Conservation (phyloP, 2,888 invertebrate species). For the Dexiosoma caninum region DNA sequence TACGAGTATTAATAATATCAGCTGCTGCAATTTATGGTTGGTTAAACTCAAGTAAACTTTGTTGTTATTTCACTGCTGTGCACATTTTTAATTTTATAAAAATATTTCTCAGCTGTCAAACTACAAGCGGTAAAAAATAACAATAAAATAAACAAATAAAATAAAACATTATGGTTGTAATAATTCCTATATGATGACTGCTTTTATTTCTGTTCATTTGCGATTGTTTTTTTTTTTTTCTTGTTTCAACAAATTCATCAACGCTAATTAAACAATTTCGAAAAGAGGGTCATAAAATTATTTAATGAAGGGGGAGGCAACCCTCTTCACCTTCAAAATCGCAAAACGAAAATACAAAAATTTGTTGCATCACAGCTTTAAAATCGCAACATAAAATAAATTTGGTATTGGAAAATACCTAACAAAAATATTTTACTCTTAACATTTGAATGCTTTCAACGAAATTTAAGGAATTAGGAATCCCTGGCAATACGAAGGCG, state of each 20-base stretch:
- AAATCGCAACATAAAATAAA: background rate
- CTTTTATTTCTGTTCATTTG: constrained; percentile 19
- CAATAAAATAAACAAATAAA: constrained; percentile 8
- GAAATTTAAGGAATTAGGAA: too few relatives aligned
- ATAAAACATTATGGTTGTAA: background rate
- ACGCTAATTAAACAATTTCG: constrained; percentile 26
- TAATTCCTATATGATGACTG: background rate
- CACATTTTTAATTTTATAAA: background rate
- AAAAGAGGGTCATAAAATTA: constrained; percentile 3
- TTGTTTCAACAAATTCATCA: constrained; percentile 22
- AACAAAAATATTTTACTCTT: too few relatives aligned
- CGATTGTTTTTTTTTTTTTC: constrained; percentile 29
- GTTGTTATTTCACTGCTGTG: background rate
- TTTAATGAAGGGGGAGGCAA: background rate
- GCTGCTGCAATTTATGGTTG: constrained; percentile 27
- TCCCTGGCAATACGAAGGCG: too few relatives aligned
- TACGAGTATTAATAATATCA: background rate
- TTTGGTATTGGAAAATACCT: too few relatives aligned
- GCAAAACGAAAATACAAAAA: background rate
- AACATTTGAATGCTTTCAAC: too few relatives aligned
- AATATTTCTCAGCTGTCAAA: constrained; percentile 32
- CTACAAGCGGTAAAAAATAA: background rate
- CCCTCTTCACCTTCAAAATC: too few relatives aligned
- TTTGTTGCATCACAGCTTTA: background rate
- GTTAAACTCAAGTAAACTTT: constrained; percentile 7